Evolutionary conservation across 1,140 invertebrate genomes (phyloP).

Genomic region (Drosophila nebulosa): DNA sequence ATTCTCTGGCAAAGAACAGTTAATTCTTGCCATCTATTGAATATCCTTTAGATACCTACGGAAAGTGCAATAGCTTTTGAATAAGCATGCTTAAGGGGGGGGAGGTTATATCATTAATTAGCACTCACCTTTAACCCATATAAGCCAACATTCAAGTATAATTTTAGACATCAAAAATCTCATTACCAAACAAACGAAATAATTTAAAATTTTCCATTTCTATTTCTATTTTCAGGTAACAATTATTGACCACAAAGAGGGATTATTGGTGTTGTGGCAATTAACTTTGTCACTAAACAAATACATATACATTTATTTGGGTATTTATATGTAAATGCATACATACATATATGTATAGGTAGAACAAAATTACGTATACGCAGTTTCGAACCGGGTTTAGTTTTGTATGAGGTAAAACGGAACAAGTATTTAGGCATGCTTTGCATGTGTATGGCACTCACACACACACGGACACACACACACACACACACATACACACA

Average conservation of each 20-base stretch:
- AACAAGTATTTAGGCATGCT: constrained; percentile 31
- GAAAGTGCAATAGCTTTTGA: too few relatives aligned
- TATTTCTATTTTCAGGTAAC: not conserved
- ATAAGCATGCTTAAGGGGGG: too few relatives aligned
- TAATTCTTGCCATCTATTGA: too few relatives aligned
- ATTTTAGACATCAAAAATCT: not conserved
- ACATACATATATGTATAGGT: not conserved
- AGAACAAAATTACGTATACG: not conserved
- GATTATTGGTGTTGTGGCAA: not conserved
- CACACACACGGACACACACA: not conserved
- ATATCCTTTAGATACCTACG: not conserved
- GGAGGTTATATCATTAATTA: not conserved
- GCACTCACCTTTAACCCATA: not conserved
- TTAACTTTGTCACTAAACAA: constrained; percentile 6
- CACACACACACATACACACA: not conserved
- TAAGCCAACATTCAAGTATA: not conserved
- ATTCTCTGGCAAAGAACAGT: too few relatives aligned
- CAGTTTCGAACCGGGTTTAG: not conserved
- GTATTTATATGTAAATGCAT: too few relatives aligned
- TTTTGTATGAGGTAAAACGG: constrained; percentile 25
- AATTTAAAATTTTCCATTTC: not conserved
- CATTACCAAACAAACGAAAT: not conserved
- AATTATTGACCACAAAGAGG: not conserved
- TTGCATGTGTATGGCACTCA: not conserved
- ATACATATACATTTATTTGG: not conserved